Evolutionary conservation across 2,797 vertebrate species (phyloP), one percentile per base, ranked within the genome.

Genomic region (Poeciliopsis paucimaculata): DNA sequence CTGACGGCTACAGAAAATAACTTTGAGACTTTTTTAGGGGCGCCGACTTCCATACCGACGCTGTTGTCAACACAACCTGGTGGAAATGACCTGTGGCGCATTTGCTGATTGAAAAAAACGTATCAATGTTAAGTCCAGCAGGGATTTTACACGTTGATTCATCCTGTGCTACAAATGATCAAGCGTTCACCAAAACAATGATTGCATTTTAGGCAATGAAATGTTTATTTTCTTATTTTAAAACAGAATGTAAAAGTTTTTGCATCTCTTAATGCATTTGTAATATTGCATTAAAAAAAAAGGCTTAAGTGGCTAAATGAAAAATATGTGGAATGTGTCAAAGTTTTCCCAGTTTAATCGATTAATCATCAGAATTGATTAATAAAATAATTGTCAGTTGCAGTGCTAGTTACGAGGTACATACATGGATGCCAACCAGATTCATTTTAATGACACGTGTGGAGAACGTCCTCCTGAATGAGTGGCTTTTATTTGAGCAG

Each of bases 401-500:
- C 51, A n/a, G 51, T n/a, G 9, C 23, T 0, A 55, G 31, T 62
- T 62, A 6, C 34, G 1, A 23, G 36, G 26, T 41, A 2, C 4
- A 71, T 76, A 64, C 73, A 74, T 26, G 0, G 31, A 75, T 49
- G 43, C 5, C 39, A 66, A 2, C 75, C 47, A 73, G 39, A 57
- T 31, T 2, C 34, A 2, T 51, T 16, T 49, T 16, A 36, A 26
- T 16, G 20, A 23, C 31, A 5, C 68, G 6, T 0, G 43, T 4
- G 34, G 45, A 72, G 51, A 18, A 68, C 23, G 28, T 62, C 46
- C 4, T 64, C 53, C 77, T 55, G 5, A 51, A 70, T 31, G 28
- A 2, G 31, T 41, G 28, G 41, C 23, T 8, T 66, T 72, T 74
- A 75, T 76, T 16, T 31, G 9, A 78, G 64, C 71, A 66, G 73